Evolutionary conservation across 2,113 vertebrate genomes (phyloP).

Genomic region (human): GRCh38 chr15:85992501-85993000

Average conservation of each 20-base stretch:
- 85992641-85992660: not conserved
- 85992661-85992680: not conserved
- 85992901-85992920: slow-evolving; percentile 15
- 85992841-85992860: not conserved
- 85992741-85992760: not conserved
- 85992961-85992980: not conserved
- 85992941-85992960: not conserved
- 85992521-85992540: not conserved
- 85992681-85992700: not conserved
- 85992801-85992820: not conserved
- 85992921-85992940: not conserved
- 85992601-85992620: not conserved
- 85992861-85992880: not conserved
- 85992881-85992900: not conserved
- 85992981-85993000: not conserved
- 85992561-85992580: accelerated
- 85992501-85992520: no score
- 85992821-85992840: not conserved
- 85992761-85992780: slow-evolving; percentile 4
- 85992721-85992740: slow-evolving; percentile 26
- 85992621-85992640: not conserved
- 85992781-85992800: not conserved
- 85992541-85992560: not conserved
- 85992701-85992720: slow-evolving; percentile 14
- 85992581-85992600: not conserved